phyloP scores from a whole-genome alignment of 2,888 invertebrate species.

The Pharmacophagus antenor region DNA sequence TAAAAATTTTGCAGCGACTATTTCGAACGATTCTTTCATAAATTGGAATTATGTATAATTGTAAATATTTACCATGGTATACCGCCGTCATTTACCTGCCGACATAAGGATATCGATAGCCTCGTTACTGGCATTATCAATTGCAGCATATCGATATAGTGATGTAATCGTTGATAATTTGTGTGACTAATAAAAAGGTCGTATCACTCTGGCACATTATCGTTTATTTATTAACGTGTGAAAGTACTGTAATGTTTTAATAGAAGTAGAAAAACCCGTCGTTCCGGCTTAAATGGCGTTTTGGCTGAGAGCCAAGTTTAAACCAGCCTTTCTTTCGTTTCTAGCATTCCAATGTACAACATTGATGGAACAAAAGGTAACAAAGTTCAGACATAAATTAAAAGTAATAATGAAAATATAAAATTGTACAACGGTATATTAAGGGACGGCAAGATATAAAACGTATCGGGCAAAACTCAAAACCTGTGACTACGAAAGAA shows the following conservation, averaged over 20 bases:
- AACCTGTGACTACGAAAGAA: too few species aligned
- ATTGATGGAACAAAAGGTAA: too few species aligned
- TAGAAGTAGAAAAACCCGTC: not conserved
- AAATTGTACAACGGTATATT: too few species aligned
- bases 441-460: too few species aligned
- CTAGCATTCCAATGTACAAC: too few species aligned
- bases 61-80: not conserved
- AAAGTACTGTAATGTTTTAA: not conserved
- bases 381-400: too few species aligned
- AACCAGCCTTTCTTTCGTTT: too few species aligned
- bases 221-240: not conserved
- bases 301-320: not conserved
- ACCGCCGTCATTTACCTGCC: constrained; percentile 2
- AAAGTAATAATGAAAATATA: too few species aligned
- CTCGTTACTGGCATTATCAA: constrained; percentile 10
- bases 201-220: not conserved
- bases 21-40: not conserved
- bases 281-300: not conserved
- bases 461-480: too few species aligned
- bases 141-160: not conserved
- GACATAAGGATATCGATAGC: not conserved
- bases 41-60: not conserved
- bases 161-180: not conserved
- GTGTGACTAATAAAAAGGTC: not conserved
- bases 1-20: not conserved